Evolutionary conservation across 2,113 vertebrate genomes (phyloP), one percentile per base, ranked within the genome.

Genomic region (Perccottus glenii): DNA sequence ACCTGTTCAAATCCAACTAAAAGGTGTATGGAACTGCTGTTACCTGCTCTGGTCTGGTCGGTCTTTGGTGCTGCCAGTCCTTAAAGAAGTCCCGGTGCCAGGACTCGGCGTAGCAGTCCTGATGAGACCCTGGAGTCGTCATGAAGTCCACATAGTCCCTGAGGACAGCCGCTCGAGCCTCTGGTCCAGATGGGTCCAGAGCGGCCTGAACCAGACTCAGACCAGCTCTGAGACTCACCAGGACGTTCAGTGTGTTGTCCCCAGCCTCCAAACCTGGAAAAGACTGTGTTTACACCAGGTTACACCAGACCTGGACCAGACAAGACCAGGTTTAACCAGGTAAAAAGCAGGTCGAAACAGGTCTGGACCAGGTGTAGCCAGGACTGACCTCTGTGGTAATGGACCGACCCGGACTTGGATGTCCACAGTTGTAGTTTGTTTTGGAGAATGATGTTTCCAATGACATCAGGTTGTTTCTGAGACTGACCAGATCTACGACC

Each of bases 71-170:
- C 68, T 78, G 82, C 90, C 90, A 92, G 61, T 89, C 85, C 0
- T 70, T 44, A 60, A 91, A 92, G 71, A 92, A 92, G 0, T 84
- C 80, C 14, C 90, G 73, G 69, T 92, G 90, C 66, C 19, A 90
- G 45, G 90, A 91, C 78, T 92, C 90, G 0, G 90, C 90, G 9
- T 92, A 92, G 33, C 88, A 88, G 79, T 92, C 90, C 0, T 14
- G 9, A 64, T 91, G 90, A 1, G 81, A 77, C 5, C 82, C 50
- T 3, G 87, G 85, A 1, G 75, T 85, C 5, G 88, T 92, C 86
- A 92, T 64, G 64, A 92, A 92, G 1, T 36, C 10, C 2, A 89
- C 64, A 36, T 92, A 92, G 65, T 91, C 85, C 0, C 77, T 64
- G 5, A 91, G 75, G 0, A 91, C 89, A 1, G 77, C 79, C 0